Evolutionary conservation across 1,140 invertebrate genomes (phyloP), one percentile per base, ranked within the genome.

Genomic region (Thalassaphorura encarpata): DNA sequence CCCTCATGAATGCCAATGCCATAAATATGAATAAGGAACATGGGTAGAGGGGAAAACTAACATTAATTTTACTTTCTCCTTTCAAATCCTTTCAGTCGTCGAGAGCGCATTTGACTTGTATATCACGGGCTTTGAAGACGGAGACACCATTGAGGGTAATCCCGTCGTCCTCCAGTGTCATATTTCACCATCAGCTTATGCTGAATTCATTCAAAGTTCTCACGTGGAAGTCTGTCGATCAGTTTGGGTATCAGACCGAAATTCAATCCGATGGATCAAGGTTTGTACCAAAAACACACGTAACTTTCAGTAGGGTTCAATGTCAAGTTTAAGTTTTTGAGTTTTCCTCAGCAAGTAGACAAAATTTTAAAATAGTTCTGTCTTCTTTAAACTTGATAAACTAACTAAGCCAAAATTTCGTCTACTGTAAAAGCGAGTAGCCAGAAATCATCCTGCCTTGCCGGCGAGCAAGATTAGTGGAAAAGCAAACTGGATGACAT

Each of bases 71-170:
- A 23, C 47, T 54, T 58, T 48, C 52, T 47, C 46, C 27, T 52
- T 21, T 41, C 18, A 26, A 19, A 23, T 5, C 39, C 23, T 57
- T 47, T 28, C 51, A 40, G 56, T 58, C 27, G n/a, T 58, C 21
- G 68, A 68, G 15, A 68, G 76, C 71, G 73, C 41, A 62, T 75
- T 15, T 66, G 59, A 69, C 42, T 62, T 68, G 8, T 75, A 72
- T 55, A 71, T 72, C 52, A 68, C 73, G 3, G 67, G 70, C 26
- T 64, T 73, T 0, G 73, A 72, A 52, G 73, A 75, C 43, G 70
- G 70, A 5, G 74, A 72, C 66, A 72, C 72, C 1, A 73, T 73
- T 41, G 66, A 70, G 28, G 74, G 73, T 8, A 74, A 73, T 61
- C 75, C 75, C 0, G 75, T 74, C 2, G 71, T 62, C 8, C 48